Evolutionary conservation across 1,140 invertebrate genomes (phyloP), one percentile per base, ranked within the genome.

Genomic region (Octopus bimaculoides): DNA sequence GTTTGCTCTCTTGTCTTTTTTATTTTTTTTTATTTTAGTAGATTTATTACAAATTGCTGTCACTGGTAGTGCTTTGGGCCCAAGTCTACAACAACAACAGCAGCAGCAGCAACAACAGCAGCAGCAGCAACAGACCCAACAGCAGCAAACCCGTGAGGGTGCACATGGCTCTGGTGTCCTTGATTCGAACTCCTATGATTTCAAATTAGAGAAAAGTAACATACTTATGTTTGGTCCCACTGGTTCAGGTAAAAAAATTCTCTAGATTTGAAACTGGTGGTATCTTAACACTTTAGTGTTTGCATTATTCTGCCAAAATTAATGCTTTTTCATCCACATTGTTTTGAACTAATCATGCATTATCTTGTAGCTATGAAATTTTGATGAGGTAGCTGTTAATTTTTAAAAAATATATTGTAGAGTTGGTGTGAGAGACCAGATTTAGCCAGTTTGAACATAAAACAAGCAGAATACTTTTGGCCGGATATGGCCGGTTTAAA

Each of bases 161-260:
- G 4, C 8, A 8, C 82, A 86, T 73, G 86, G 84, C 82, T 88
- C 85, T 77, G 96, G 97, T 86, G 94, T 98, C 78, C 90, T 98
- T n/a, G 96, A 98, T 83, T 92, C 94, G 61, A 93, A 93, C 71
- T 93, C 93, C 56, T 94, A 96, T 90, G 95, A 97, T 83, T 90
- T 99, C 52, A 93, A 95, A 85, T 90, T 99, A 79, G 98, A 99
- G 87, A 99, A 99, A 91, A 98, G 96, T 87, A 99, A 99, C 88
- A 98, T 99, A 81, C 92, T 99, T 14, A 92, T 99, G 84, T 90
- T 99, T 4, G 98, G 98, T 20, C 98, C 98, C 52, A 99, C 98
- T 20, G 98, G 98, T 77, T 98, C 96, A 85, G 97, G 97, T 92
- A 84, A 89, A 89, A 78, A 10, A 7, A 4, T 52, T 26, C 17